phyloP scores from a whole-genome alignment of 2,888 invertebrate genomes.

The Chrysotoxum bicinctum region DNA sequence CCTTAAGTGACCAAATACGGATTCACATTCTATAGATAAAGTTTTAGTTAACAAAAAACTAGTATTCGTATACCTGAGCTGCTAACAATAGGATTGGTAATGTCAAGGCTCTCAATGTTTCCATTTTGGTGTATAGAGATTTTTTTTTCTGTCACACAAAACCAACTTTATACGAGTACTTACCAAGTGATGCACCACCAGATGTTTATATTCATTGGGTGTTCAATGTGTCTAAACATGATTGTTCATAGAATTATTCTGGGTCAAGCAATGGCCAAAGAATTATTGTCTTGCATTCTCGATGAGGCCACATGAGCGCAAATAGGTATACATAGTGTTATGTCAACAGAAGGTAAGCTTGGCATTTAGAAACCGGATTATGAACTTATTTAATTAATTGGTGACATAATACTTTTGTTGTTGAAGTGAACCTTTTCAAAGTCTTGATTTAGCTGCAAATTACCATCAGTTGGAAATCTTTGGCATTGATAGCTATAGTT shows the following conservation, averaged over 20 bases:
- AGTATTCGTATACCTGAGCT: background rate
- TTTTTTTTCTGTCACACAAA: conserved; percentile 23
- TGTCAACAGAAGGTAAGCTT: conserved; percentile 24
- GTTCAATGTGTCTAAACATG: conserved; percentile 35
- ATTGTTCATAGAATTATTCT: conserved; percentile 28
- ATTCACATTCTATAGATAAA: conserved; percentile 6
- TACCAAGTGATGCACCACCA: conserved; percentile 6
- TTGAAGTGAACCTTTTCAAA: conserved; percentile 14
- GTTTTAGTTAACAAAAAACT: background rate
- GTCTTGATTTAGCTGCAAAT: background rate
- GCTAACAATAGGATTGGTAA: conserved; percentile 30
- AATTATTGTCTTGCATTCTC: conserved; percentile 30
- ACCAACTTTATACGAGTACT: background rate
- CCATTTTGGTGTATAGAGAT: conserved; percentile 10
- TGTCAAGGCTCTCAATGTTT: conserved; percentile 28
- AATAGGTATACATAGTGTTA: background rate
- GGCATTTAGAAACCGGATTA: conserved; percentile 36
- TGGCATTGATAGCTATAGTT: background rate
- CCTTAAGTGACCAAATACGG: conserved; percentile 1
- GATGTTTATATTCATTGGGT: conserved; percentile 36
- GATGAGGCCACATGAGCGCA: conserved; percentile 11
- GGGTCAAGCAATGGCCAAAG: conserved; percentile 35
- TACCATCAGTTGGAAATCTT: background rate
- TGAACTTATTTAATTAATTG: conserved; percentile 41
- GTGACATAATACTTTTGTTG: conserved; percentile 9